These are phyloP conservation scores for Limnephilus rhombicus DNA, from an alignment of 2,888 invertebrate species.

Conservation along the genomic window DNA sequence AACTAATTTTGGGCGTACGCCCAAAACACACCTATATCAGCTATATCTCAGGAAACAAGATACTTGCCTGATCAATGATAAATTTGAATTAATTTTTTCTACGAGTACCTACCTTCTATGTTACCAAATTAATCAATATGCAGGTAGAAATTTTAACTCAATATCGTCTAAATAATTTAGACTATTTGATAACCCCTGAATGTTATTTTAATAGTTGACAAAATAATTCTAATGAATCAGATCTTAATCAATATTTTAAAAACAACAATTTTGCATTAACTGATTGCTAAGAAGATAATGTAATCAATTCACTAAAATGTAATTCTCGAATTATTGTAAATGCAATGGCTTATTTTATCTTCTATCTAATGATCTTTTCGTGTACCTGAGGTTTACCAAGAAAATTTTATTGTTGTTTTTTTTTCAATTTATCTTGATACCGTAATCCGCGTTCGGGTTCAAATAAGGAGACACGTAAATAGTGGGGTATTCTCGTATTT, in stretches of 20 bases:
- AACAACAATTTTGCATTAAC: neutral
- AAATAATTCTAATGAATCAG: neutral
- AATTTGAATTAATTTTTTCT: too few relatives aligned
- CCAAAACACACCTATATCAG: too few relatives aligned
- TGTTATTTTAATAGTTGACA: neutral
- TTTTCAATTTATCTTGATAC: neutral
- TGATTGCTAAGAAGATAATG: neutral
- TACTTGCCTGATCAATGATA: too few relatives aligned
- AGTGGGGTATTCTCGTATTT: too few relatives aligned
- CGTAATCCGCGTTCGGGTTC: neutral
- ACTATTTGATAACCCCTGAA: neutral
- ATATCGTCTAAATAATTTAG: too few relatives aligned
- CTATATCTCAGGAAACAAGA: too few relatives aligned
- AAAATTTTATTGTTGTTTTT: neutral
- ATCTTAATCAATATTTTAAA: neutral
- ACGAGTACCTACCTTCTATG: too few relatives aligned
- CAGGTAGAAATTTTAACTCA: neutral
- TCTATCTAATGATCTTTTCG: neutral
- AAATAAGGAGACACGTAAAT: too few relatives aligned
- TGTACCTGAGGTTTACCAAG: neutral
- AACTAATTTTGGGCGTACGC: too few relatives aligned
- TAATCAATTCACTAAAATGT: neutral
- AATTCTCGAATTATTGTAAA: too few relatives aligned
- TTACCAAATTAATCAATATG: too few relatives aligned
- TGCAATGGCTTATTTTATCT: neutral